Evolutionary conservation across 2,888 invertebrate species (phyloP).

Genomic region (Acanthosepion pharaonis): DNA sequence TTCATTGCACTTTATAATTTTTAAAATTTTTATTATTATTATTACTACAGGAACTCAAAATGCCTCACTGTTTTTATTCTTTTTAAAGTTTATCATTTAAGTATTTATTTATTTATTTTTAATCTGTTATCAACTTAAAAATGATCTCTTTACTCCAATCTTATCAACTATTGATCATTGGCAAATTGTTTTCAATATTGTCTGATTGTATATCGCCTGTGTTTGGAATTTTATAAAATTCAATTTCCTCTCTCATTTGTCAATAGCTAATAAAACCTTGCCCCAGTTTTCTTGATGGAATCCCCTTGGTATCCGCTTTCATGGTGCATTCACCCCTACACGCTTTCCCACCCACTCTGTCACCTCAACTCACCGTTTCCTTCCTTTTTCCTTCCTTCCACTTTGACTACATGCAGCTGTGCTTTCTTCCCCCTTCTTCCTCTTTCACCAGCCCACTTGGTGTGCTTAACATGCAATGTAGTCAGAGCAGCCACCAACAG

Average conservation of each 20-base stretch:
- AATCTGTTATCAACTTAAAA: neutral
- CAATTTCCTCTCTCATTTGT: conserved; percentile 33
- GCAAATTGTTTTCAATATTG: neutral
- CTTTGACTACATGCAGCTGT: neutral
- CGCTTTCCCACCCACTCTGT: neutral
- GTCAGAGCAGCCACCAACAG: conserved; percentile 36
- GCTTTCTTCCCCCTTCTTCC: neutral
- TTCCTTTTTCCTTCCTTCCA: conserved; percentile 11
- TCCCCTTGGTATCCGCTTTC: conserved; percentile 34
- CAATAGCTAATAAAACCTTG: neutral
- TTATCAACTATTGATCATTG: neutral
- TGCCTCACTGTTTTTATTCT: neutral
- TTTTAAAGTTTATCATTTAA: no score
- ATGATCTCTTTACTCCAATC: neutral
- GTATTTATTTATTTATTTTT: neutral
- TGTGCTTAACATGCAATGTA: neutral
- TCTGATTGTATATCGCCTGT: conserved; percentile 33
- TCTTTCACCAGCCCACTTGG: neutral
- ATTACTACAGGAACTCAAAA: neutral
- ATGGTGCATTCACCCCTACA: neutral
- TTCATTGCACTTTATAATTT: no score
- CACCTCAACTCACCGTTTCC: neutral
- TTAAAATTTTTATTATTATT: neutral
- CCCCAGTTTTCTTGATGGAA: conserved; percentile 20
- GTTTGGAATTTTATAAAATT: conserved; percentile 14